Base-by-base conservation (phyloP, 2,113 vertebrate species). In the Pseudorectes ferrugineus region DNA sequence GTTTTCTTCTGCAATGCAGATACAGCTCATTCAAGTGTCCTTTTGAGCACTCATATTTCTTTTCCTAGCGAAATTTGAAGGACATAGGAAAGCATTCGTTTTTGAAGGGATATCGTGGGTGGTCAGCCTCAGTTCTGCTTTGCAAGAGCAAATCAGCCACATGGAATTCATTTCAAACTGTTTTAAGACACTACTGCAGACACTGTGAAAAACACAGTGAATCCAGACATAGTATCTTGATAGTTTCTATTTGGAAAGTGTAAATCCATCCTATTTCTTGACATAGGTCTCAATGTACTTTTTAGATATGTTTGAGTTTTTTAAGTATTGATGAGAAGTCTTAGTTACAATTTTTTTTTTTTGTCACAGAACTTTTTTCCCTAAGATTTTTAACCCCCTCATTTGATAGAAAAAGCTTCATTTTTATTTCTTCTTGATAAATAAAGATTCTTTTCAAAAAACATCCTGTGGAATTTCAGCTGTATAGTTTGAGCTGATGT, bases 221-320 rank as follows among this genome's bases (percentile, higher is more conserved):
- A 88, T 96, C 46, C 35, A 88, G 59, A 59, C 80, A 58, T 1
- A 55, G 23, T n/a, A 68, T 75, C 36, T 51, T 87, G 24, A 70
- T 89, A 38, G 14, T 95, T 97, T 95, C 43, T 73, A 40, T 21
- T 79, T 79, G 66, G 85, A 36, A 96, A 68, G 15, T n/a, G 14
- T 79, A 66, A 84, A 26, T 51, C 25, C 29, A 15, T 93, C 45
- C 81, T 67, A 61, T 21, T 66, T 94, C 66, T 93, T 93, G 68
- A 73, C 59, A 25, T 49, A 54, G 35, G 7, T 77, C 52, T 91
- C 38, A 65, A 36, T 67, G 3, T 40, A 40, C 45, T 14, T 45
- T 62, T 78, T 77, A 52, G 14, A 24, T 62, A 10, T 46, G 4
- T 74, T 61, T 65, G 26, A 40, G 51, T 18, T 42, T 22, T 57